Evolutionary conservation across 2,888 invertebrate species (phyloP), one percentile per base, ranked within the genome.

Genomic region (Drosophila falleni): DNA sequence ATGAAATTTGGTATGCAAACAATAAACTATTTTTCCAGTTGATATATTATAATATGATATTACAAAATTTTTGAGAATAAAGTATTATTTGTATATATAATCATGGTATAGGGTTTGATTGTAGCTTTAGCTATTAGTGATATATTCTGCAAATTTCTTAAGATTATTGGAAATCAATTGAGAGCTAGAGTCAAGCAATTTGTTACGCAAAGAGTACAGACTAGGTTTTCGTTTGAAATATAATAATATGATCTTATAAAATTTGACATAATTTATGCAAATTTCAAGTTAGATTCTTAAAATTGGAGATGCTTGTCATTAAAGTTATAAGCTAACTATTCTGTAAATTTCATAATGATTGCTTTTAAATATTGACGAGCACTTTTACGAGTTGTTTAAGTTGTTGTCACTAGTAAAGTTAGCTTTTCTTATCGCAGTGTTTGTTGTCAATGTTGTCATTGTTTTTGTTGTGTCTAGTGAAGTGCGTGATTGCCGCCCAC

Each of bases 401-500:
- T 29, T 29, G 47, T 47, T 72, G 53, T 61, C 55, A 35, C 58
- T 26, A 19, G 39, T 31, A 29, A 58, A 62, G 60, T 33, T 31
- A 60, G 51, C n/a, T 41, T 23, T 50, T 13, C 19, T 59, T 55
- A 42, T 55, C 44, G 23, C 9, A 41, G 39, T 4, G 6, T 42
- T 50, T 60, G 39, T 41, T 23, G 49, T 41, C 39, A 19, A 1
- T 19, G 16, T 23, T 51, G 49, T 41, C 39, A 19, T 19, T 19
- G 16, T 23, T 51, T 5, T 10, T 5, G 26, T 23, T 44, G 53
- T 65, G 39, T 53, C 44, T 65, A 39, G 46, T 59, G 64, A 58
- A 51, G 64, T 59, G 64, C 59, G 63, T 62, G 62, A 62, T 54
- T 62, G 54, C 47, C 54, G 55, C 54, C 54, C 44, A 62, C 54